phyloP scores from a whole-genome alignment of 1,140 invertebrate species.

The Dufourea novaeangliae region DNA sequence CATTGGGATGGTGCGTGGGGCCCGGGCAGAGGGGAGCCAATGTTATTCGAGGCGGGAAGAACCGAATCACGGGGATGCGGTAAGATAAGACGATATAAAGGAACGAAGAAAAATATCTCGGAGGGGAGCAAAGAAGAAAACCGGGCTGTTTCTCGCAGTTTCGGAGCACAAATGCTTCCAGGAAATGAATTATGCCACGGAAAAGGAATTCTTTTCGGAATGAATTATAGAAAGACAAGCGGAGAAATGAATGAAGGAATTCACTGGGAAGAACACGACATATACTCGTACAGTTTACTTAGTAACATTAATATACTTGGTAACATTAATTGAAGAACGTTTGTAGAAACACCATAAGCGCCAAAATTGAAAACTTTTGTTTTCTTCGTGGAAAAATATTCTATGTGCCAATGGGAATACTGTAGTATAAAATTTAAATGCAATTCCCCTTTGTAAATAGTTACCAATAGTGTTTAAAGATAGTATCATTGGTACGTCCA shows the following conservation, averaged over 20 bases:
- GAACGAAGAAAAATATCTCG: constrained; percentile 53
- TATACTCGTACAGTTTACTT: too few species aligned
- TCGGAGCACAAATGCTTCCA: constrained; percentile 30
- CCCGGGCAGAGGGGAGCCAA: background rate
- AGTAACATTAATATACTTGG: background rate
- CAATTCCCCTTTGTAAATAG: too few species aligned
- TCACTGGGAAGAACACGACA: too few species aligned
- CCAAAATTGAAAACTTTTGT: too few species aligned
- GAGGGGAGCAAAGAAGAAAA: constrained; percentile 6
- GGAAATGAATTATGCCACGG: constrained; percentile 14
- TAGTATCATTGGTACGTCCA: too few species aligned
- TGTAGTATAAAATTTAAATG: too few species aligned
- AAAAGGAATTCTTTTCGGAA: background rate
- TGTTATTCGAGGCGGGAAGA: constrained; percentile 35
- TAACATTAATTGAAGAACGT: too few species aligned
- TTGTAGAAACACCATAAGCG: too few species aligned
- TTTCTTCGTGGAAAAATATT: too few species aligned
- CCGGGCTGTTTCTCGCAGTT: constrained; percentile 28
- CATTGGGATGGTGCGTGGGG: background rate
- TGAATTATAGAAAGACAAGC: constrained; percentile 13
- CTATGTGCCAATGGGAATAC: too few species aligned
- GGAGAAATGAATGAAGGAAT: background rate
- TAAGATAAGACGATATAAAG: constrained; percentile 20
- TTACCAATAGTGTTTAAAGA: too few species aligned
- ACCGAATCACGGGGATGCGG: constrained; percentile 30